Evolutionary conservation across 2,888 invertebrate species (phyloP).

Genomic region (Hemithea aestivaria): DNA sequence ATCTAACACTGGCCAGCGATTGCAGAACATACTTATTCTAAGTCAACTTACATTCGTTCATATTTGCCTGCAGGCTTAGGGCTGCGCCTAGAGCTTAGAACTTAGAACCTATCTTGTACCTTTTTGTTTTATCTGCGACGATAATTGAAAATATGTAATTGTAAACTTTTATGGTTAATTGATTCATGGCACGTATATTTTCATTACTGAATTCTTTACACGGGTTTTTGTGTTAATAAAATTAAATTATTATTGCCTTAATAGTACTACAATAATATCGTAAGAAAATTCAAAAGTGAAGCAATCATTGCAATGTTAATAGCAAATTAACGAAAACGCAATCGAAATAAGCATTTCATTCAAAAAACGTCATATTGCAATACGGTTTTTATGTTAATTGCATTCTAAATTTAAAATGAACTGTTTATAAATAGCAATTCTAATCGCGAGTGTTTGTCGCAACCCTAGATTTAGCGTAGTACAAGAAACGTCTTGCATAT

Average conservation of each 20-base stretch:
- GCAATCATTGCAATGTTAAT: too few species aligned
- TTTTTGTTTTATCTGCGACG: slow-evolving; percentile 11
- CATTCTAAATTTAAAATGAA: too few species aligned
- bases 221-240: too few species aligned
- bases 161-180: slow-evolving; percentile 8
- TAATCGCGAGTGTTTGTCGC: slow-evolving; percentile 33
- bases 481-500: slow-evolving; percentile 79
- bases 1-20: slow-evolving; percentile 78
- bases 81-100: slow-evolving; percentile 63
- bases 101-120: slow-evolving; percentile 39
- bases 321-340: too few species aligned
- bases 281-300: too few species aligned
- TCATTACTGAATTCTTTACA: not conserved
- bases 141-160: slow-evolving; percentile 13
- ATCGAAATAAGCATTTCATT: too few species aligned
- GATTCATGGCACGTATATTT: slow-evolving; percentile 10
- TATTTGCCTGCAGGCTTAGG: slow-evolving; percentile 78
- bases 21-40: slow-evolving; percentile 80
- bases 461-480: slow-evolving; percentile 74
- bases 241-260: too few species aligned
- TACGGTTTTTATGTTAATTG: too few species aligned
- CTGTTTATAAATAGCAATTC: slow-evolving; percentile 9
- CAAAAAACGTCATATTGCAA: too few species aligned
- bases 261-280: too few species aligned
- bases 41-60: slow-evolving; percentile 80